These are phyloP conservation scores for Helogale parvula DNA, from an alignment of 2,113 vertebrate genomes.

Conservation along the genomic window DNA sequence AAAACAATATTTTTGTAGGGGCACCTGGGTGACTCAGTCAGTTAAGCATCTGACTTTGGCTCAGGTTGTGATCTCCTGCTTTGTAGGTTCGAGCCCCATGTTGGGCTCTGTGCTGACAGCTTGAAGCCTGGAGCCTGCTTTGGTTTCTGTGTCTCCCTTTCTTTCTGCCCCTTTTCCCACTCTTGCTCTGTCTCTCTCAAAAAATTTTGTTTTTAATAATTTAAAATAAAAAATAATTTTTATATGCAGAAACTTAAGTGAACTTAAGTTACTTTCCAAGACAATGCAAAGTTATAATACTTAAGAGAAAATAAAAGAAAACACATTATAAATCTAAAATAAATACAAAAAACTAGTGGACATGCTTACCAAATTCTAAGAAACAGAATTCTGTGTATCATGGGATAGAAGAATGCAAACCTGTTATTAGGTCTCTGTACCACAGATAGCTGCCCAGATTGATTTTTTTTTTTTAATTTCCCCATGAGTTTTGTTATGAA, in stretches of 20 bases:
- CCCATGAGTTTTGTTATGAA: not conserved
- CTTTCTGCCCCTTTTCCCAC: too few species aligned
- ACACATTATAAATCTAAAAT: not conserved
- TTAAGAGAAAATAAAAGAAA: not conserved
- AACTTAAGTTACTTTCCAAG: not conserved
- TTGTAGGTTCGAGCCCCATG: too few species aligned
- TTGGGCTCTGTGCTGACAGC: too few species aligned
- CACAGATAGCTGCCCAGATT: not conserved
- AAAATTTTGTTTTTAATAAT: too few species aligned
- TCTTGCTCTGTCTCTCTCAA: too few species aligned
- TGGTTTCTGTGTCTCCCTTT: too few species aligned
- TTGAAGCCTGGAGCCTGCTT: too few species aligned
- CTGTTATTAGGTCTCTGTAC: not conserved
- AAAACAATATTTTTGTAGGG: not conserved
- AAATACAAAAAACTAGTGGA: not conserved
- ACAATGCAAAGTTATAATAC: not conserved
- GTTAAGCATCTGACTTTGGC: too few species aligned
- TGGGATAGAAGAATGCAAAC: not conserved
- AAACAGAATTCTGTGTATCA: not conserved
- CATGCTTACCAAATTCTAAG: not conserved
- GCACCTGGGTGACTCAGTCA: too few species aligned
- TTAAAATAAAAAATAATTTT: too few species aligned
- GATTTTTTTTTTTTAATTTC: not conserved
- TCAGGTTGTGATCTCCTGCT: too few species aligned
- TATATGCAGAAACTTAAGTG: not conserved